Base-by-base conservation (phyloP, 2,797 vertebrate genomes). In the Tangara arthus region DNA sequence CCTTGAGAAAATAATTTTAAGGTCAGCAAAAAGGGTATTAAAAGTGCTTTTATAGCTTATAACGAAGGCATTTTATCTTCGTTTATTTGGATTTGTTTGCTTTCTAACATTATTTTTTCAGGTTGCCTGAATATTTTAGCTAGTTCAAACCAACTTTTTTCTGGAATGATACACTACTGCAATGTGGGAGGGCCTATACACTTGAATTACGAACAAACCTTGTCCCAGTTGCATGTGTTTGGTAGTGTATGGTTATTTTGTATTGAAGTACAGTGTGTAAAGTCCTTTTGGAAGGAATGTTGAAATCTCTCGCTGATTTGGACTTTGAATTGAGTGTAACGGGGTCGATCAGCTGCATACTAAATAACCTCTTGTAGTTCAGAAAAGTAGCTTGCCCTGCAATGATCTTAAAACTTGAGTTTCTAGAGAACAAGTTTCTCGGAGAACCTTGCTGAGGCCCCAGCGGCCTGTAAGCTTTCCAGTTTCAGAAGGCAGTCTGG, bases 401-500 rank as follows among this genome's bases (percentile, higher is more conserved):
- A 70, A 27, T 4, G 44, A 39, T n/a, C 15, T 42, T 30, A 4
- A 20, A 65, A 26, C 63, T 12, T 27, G 32, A n/a, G 34, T 85
- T 82, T 64, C 27, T 59, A 32, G 42, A 32, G 32, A 69, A 49
- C 8, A 22, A 6, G 9, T 49, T 81, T 56, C 19, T 15, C 22
- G 3, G 68, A 2, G 55, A 12, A 70, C 6, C 44, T 9, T 35
- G 24, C 2, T 18, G 69, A 46, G 50, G 35, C 11, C 22, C 8
- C 7, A 2, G 64, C 12, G 69, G 50, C 6, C 7, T 28, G 12
- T 35, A 3, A 42, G 32, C 47, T 35, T 66, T 55, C 16, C 4
- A 0, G 0, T 49, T 55, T 35, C 18, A 8, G 50, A 16, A 53
- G n/a, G 7, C 39, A 23, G 35, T 6, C 2, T 4, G 3, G 46